Evolutionary conservation across 2,797 vertebrate species (phyloP).

Genomic region (Lophius americanus): DNA sequence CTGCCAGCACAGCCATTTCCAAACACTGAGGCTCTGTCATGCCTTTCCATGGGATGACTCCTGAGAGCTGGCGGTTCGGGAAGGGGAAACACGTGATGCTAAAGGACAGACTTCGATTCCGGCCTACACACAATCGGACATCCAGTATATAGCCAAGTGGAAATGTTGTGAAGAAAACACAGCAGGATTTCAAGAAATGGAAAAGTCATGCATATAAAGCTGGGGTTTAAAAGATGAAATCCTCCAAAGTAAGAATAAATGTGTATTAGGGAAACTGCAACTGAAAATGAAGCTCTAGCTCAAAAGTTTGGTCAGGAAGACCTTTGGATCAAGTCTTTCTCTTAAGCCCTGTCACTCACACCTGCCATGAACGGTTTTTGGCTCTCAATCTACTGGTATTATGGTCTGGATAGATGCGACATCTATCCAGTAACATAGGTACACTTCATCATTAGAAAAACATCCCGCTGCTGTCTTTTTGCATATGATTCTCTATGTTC

Average conservation of each 20-base stretch:
- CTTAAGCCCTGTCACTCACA: no score
- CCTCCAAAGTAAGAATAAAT: conserved; percentile 15
- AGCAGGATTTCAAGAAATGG: conserved; percentile 35
- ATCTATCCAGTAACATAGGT: no score
- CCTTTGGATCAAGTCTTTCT: no score
- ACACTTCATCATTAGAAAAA: no score
- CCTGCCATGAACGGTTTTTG: no score
- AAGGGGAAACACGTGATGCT: conserved; percentile 57
- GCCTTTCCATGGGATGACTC: conserved; percentile 77
- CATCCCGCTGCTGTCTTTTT: no score
- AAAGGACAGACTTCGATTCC: conserved; percentile 54
- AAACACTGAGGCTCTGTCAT: conserved; percentile 80
- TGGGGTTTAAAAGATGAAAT: conserved; percentile 18
- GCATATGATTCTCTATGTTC: no score
- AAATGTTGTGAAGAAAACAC: conserved; percentile 44
- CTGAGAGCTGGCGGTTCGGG: conserved; percentile 64
- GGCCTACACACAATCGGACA: conserved; percentile 36
- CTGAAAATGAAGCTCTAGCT: background rate
- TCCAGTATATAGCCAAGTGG: conserved; percentile 34
- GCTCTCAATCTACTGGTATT: no score
- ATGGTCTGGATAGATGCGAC: no score
- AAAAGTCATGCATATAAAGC: conserved; percentile 35
- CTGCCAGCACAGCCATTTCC: conserved; percentile 81
- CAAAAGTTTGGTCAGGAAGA: no score
- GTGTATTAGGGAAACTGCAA: background rate